phyloP scores from a whole-genome alignment of 2,888 invertebrate species.

The Eupithecia subumbrata region DNA sequence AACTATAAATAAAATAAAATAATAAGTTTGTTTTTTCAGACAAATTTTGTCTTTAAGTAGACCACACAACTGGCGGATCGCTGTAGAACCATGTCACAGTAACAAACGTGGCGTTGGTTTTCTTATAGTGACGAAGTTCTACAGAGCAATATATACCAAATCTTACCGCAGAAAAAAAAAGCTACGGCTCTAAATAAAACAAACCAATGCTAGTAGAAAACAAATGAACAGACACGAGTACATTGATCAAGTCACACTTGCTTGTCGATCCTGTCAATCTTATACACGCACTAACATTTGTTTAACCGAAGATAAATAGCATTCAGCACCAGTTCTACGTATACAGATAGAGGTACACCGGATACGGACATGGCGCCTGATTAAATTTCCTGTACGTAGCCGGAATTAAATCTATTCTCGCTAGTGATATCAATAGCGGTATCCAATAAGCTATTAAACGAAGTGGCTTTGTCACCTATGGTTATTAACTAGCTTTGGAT shows the following conservation, averaged over 20 bases:
- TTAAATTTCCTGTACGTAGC: background rate
- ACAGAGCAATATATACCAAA: too few species aligned
- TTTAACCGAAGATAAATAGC: background rate
- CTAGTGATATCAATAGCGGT: background rate
- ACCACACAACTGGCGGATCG: too few species aligned
- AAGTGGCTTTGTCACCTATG: too few species aligned
- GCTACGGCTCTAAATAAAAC: background rate
- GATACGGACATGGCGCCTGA: background rate
- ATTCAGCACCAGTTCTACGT: background rate
- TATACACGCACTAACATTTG: background rate
- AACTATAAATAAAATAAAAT: too few species aligned
- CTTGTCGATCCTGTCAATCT: background rate
- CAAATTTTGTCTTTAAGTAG: too few species aligned
- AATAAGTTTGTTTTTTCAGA: too few species aligned
- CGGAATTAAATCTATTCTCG: background rate
- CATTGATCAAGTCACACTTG: background rate
- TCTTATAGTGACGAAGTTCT: too few species aligned
- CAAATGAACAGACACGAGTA: background rate
- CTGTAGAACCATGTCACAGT: too few species aligned
- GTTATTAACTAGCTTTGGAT: too few species aligned
- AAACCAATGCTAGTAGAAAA: background rate
- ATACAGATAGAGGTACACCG: background rate
- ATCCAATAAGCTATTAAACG: background rate
- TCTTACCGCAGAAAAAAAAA: too few species aligned
- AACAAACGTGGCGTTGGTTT: too few species aligned